Evolutionary conservation across 2,888 invertebrate genomes (phyloP), one percentile per base, ranked within the genome.

Genomic region (Clunio marinus): DNA sequence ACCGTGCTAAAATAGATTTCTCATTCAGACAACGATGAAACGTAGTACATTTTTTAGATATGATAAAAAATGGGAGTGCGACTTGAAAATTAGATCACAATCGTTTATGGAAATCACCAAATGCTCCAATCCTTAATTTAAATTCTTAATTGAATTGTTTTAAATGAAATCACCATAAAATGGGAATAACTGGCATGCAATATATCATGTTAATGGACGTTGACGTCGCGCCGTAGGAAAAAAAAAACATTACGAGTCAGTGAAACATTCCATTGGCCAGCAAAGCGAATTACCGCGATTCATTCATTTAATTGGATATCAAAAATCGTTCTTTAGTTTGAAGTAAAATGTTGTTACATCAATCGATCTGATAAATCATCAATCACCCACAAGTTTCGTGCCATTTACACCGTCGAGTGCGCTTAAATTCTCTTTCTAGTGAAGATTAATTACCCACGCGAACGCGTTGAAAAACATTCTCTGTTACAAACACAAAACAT

Each of bases 91-190:
- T 25, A 57, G 27, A 60, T 35, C 15, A 24, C 35, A 41, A 41
- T 24, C 20, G n/a, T 63, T 17, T 63, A 27, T 46, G 63, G 28
- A 20, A 22, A 51, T 51, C 51, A 22, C 22, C 7, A 8, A 17
- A 17, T 22, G 22, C 17, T 8, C 20, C 22, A 20, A 51, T 17
- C 51, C 51, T 20, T 17, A 17, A 51, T 22, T 22, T 22, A n/a
- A 51, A 22, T 20, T 37, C 22, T 63, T 63, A 63, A 63, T 63
- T 63, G 63, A 63, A 63, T 63, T 63, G 46, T 63, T 45, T 45
- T 63, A 63, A 63, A 63, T 63, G 27, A 62, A 62, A 62, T 62
- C 27, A n/a, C 15, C 57, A 2, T 2, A 27, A 58, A 25, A 58
- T 45, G 57, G n/a, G 15, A 58, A 15, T 27, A 27, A 13, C n/a